Evolutionary conservation across 1,140 invertebrate genomes (phyloP), one percentile per base, ranked within the genome.

Genomic region (Popillia japonica): DNA sequence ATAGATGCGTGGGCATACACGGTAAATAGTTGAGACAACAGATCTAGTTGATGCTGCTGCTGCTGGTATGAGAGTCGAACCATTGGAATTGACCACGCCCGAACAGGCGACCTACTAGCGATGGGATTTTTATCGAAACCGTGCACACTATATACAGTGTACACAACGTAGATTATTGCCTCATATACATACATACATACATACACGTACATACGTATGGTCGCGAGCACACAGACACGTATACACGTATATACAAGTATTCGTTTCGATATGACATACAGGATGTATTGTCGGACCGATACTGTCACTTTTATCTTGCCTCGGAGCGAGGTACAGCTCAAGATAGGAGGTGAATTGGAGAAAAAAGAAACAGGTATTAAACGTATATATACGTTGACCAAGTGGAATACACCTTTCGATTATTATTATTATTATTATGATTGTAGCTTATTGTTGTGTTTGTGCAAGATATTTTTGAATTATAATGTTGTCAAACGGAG

Each of bases 291-390:
- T 48, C 44, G 11, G 17, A 48, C 17, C 11, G 44, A 48, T 48
- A 48, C 44, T 48, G 44, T 48, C 44, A 48, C 44, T 48, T 48
- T 48, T 48, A 48, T 48, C 44, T 48, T 48, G 44, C 44, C n/a
- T 48, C 11, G 44, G 11, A 48, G 44, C 44, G 17, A 48, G 44
- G 44, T 48, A 48, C 44, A 48, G 44, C 44, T 9, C 11, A 0
- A 0, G 44, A 48, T 48, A 48, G 11, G 44, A 48, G 44, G 17
- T 10, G 44, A 48, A 10, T 14, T 10, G 17, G 44, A 48, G 11
- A n/a, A 14, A 48, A 14, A 48, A 48, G 17, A 48, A 48, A 48
- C 11, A n/a, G n/a, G n/a, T n/a, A 48, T 14, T 4, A 14, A 10
- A n/a, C n/a, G n/a, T n/a, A n/a, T 10, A 14, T 14, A 48, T n/a